Percentiles rank a stretch among this genome's conserved stretches.
Conservation (phyloP, 2,888 invertebrate species). For the Heliconius ethilla region DNA sequence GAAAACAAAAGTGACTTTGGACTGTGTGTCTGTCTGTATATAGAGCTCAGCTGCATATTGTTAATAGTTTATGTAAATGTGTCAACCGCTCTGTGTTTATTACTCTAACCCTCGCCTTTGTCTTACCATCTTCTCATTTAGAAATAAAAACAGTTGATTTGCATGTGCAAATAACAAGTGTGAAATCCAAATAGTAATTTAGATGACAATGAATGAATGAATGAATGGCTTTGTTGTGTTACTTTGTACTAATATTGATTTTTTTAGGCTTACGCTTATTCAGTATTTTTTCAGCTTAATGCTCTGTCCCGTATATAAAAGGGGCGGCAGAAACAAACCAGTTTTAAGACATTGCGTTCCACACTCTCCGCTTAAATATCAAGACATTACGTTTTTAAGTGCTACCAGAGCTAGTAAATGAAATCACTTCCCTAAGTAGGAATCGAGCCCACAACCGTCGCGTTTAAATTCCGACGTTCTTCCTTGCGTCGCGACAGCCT, state of each 20-base stretch:
- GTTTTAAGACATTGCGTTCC: too few species aligned
- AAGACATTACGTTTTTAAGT: too few species aligned
- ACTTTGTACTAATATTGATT: neutral
- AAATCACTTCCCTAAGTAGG: too few species aligned
- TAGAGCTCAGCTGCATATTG: constrained; percentile 70
- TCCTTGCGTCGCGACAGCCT: too few species aligned
- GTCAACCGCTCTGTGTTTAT: constrained; percentile 47
- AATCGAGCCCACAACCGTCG: too few species aligned
- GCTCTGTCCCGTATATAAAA: too few species aligned
- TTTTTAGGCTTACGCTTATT: neutral
- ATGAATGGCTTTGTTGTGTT: constrained; percentile 63
- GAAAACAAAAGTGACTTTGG: constrained; percentile 34
- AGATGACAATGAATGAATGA: constrained; percentile 75
- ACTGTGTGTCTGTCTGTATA: constrained; percentile 54
- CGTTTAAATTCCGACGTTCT: too few species aligned
- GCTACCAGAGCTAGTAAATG: too few species aligned
- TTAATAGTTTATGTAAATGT: constrained; percentile 78
- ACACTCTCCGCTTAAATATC: too few species aligned
- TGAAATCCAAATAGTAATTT: constrained; percentile 79
- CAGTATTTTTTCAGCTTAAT: too few species aligned
- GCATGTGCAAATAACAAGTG: constrained; percentile 80
- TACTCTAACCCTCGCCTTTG: constrained; percentile 46
- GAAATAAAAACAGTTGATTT: constrained; percentile 77
- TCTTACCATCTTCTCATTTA: constrained; percentile 53
- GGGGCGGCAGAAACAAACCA: too few species aligned